Base-by-base conservation (phyloP, 2,888 invertebrate genomes). In the Dorcus parallelipipedus region DNA sequence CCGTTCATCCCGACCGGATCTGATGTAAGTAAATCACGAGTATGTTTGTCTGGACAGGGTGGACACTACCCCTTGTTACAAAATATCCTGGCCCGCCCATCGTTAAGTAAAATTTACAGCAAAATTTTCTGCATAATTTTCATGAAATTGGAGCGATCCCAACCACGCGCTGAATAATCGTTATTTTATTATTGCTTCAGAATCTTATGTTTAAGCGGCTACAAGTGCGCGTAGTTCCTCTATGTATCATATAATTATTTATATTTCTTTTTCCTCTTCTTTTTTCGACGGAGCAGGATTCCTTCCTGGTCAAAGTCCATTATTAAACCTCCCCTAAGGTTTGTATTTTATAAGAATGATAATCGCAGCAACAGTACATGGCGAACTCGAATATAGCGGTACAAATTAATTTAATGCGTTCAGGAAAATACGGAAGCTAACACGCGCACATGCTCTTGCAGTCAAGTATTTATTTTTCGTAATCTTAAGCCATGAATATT, bases 201-300 rank as follows among this genome's bases (percentile, higher is more conserved):
- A 14, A 49, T 26, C 49, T 38, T 42, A 23, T 49, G 38, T 17
- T 40, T 57, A 50, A 50, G 53, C 49, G 40, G 58, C 61, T 61
- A 56, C 58, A 58, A 58, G 58, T 58, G 58, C 56, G 57, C 61
- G 52, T 52, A 52, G 55, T 61, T 56, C 59, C 59, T 56, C 52
- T 20, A 56, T 56, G 71, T 33, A 33, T 33, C 6, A 33, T 33
- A 33, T 33, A 33, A 33, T 72, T 74, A 76, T 76, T 76, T 76
- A 76, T 33, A 33, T 74, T 61, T 69, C 70, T 69, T 67, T 70
- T 71, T 73, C 74, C 74, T 74, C 71, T 74, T 73, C 73, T 72
- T 75, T 76, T 74, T 72, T 72, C 73, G 73, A 72, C 75, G 71
- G 73, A 75, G 74, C 76, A 74, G 73, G 74, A 73, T 74, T 73